These are phyloP conservation scores for Agonopterix heracliana DNA, from an alignment of 2,888 invertebrate genomes.

Conservation along the genomic window DNA sequence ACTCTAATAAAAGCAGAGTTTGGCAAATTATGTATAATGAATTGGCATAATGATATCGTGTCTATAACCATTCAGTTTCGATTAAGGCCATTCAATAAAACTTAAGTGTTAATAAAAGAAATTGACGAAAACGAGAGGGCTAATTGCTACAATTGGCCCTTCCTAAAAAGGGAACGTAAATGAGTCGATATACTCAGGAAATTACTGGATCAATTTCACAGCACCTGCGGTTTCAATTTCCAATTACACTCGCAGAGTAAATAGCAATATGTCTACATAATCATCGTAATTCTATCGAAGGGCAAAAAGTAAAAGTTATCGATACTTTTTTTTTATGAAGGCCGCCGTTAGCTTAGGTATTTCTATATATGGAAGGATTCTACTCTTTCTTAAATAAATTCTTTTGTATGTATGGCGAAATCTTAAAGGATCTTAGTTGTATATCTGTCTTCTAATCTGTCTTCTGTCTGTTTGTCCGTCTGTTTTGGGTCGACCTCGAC, in stretches of 20 bases:
- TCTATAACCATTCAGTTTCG: background rate
- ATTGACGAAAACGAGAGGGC: background rate
- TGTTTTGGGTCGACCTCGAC: too few species aligned
- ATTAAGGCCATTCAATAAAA: background rate
- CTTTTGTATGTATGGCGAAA: too few species aligned
- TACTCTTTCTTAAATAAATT: too few species aligned
- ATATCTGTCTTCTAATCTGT: too few species aligned
- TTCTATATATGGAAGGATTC: too few species aligned
- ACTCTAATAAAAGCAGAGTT: too few species aligned
- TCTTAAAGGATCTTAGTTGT: too few species aligned
- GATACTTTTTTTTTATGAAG: background rate
- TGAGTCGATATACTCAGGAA: conserved; percentile 11
- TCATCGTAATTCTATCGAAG: background rate
- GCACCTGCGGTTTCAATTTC: conserved; percentile 10
- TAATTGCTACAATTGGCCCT: background rate
- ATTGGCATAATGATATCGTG: background rate
- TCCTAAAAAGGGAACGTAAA: conserved; percentile 5
- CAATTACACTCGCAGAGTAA: background rate
- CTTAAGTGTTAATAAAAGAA: background rate
- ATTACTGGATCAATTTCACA: conserved; percentile 17
- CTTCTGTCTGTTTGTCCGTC: too few species aligned
- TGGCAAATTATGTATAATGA: too few species aligned
- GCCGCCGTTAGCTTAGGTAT: too few species aligned
- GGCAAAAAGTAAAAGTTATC: background rate
- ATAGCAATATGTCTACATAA: too few species aligned